Base-by-base conservation (phyloP, 2,888 invertebrate genomes). In the Luperina testacea region DNA sequence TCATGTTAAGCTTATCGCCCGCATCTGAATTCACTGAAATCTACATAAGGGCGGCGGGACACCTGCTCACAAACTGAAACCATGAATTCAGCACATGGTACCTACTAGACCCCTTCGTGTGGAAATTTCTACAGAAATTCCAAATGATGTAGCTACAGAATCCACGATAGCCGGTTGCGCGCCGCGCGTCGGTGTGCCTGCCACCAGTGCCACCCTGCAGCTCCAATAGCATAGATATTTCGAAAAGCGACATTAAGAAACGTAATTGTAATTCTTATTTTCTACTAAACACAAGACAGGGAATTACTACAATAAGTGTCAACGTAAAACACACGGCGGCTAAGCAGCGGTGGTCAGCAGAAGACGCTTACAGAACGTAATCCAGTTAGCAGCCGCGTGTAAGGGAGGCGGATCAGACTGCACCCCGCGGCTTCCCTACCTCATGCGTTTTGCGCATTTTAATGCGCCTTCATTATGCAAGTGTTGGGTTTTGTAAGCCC, bases 391-490 rank as follows among this genome's bases (percentile, higher is more conserved):
- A 57, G 53, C 69, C 78, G 65, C 80, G 75, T 69, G 83, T 79
- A 80, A 80, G 87, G 80, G 73, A 42, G 57, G 45, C 68, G 87
- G 82, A 84, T 84, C 88, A 87, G 83, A 77, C 86, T 69, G 74
- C 71, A 81, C 80, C 75, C 78, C 64, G 73, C 42, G 92, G 91
- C 90, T 91, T 91, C 92, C 57, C 72, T 84, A 81, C 77, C 27
- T 81, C 86, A 87, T 90, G 90, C 88, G 88, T 83, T 85, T 84
- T 77, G 86, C 82, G 76, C 89, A 80, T 82, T 82, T 82, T 69
- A 80, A 77, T 85, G 75, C 75, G 45, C 51, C 48, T 48, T 69
- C 67, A 78, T 71, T 78, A 75, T 70, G 42, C 64, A 27, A 67
- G 69, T 73, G 68, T 53, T 42, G 27, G 32, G 67, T n/a, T 71